Base-by-base conservation (phyloP, 2,888 invertebrate species). In the Branchipolynoe longqiensis region DNA sequence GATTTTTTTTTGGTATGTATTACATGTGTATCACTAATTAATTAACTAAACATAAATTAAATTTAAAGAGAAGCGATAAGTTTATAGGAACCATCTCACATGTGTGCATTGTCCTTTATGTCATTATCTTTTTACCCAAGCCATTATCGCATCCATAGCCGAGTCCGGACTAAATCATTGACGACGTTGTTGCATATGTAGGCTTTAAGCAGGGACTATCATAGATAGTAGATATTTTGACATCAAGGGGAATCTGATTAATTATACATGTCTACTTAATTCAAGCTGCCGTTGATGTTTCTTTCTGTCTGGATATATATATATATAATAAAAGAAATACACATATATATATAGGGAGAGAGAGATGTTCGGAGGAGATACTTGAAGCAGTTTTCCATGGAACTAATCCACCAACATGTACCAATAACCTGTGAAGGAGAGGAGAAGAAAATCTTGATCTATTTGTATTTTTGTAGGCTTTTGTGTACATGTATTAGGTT, bases 391-490 rank as follows among this genome's bases (percentile, higher is more conserved):
- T 69, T 33, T 69, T 69, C 69, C 38, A 38, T 36, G 69, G 69
- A 69, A 69, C 69, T 69, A 69, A 69, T 38, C 69, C 69, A 69
- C 69, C 69, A 69, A 62, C 18, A 69, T 69, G 38, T 69, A 69
- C 18, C 69, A 69, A 22, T 78, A 48, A 78, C 48, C 22, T 78
- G 78, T 78, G 48, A 41, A n/a, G n/a, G n/a, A n/a, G n/a, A n/a
- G n/a, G n/a, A n/a, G n/a, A n/a, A n/a, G n/a, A n/a, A 78, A 78
- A 48, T 28, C 48, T 78, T 54, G 54, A 48, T 78, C 78, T 78
- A 78, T 54, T 78, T 78, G 78, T 78, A 78, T 78, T 78, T 78
- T 78, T 78, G 78, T 78, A 78, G 78, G 78, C 78, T 78, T 78
- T 48, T 78, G 78, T 78, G 78, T 78, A 78, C 48, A 78, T 78